Base-by-base conservation (phyloP, 37 sponge, comb jelly and placozoan genomes). In the Chondrilla cf. caribensis region DNA sequence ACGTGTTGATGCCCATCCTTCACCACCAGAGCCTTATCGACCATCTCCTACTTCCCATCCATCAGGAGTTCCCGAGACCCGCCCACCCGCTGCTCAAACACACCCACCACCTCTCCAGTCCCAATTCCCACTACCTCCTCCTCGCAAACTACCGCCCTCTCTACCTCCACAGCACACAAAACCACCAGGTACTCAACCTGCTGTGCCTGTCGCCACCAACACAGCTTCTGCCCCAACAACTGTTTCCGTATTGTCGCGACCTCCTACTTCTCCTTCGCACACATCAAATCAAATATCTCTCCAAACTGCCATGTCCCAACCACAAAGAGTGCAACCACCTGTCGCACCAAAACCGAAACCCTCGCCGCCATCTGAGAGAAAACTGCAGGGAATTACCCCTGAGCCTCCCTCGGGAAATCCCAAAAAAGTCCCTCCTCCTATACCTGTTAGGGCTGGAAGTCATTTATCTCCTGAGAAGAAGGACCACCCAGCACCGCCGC, bases 101-200 rank as follows among this genome's bases (percentile, higher is more conserved):
- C 80, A 76, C 32, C 71, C 54, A 17, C 67, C 67, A 2, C 35
- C 81, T 28, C 2, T 29, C 54, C 79, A n/a, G 38, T 11, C 51
- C 9, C 51, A 47, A 47, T 3, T 54, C 33, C 28, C 14, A 41
- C 79, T 77, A 22, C 79, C 60, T 1, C 87, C 87, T 3, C 58
- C 72, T 7, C 33, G 43, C 40, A 58, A n/a, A 25, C 33, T 57
- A 9, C 86, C 79, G 24, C 25, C 3, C 19, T 57, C 72, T 14
- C 57, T 47, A 15, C 54, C 58, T 43, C 72, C 83, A 22, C 5
- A 5, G 37, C 38, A 47, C 6, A 6, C 11, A 14, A 11, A 47
- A 47, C 51, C 51, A 14, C 11, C 51, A 14, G 6, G 9, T 11
- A 47, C 51, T 11, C 6, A 6, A 14, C 11, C 51, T 11, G 51